Base-by-base conservation (phyloP, 2,113 vertebrate species). In the Orientallactaga bullata region DNA sequence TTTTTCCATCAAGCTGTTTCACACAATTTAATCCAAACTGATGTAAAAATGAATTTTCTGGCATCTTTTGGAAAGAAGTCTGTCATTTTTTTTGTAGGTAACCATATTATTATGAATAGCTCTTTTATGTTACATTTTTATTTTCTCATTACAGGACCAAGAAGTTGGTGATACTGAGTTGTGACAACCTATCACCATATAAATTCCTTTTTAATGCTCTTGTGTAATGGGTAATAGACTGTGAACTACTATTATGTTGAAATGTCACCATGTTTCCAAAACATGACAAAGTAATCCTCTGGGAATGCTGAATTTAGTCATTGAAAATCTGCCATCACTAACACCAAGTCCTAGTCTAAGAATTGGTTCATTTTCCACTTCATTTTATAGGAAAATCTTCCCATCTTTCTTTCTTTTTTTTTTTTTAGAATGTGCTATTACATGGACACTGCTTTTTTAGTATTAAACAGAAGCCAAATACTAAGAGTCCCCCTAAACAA, bases 111-210 rank as follows among this genome's bases (percentile, higher is more conserved):
- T 84, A 85, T 58, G 80, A 74, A 88, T 77, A 73, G 4, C 26
- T 30, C 72, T 76, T 3, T 71, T 85, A 58, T 18, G n/a, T 69
- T 65, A 63, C 37, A 86, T 83, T 32, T 93, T 87, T 90, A 71
- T 90, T 94, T 80, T 26, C 60, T 78, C 18, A 65, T 55, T 32
- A 0, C 72, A 15, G 4, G 91, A 26, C 74, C 71, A 76, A 86
- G 82, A 95, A 92, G 88, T 95, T 84, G 78, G 4, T 92, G 72
- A 95, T 96, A 80, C 90, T 88, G 94, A 96, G 89, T 92, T 78
- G 42, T 92, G 90, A 96, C 55, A 85, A 0, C 0, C 68, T 84
- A 87, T 95, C 86, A 72, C 91, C 89, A 83, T 76, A 35, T 88
- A 85, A 69, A 93, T 0, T 0, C 60, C 72, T 94, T 91, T 88